A percentile compares a stretch with the other conserved stretches of the same genome.
Conservation (phyloP, 2,797 vertebrate species). For the Neostethus bicornis region DNA sequence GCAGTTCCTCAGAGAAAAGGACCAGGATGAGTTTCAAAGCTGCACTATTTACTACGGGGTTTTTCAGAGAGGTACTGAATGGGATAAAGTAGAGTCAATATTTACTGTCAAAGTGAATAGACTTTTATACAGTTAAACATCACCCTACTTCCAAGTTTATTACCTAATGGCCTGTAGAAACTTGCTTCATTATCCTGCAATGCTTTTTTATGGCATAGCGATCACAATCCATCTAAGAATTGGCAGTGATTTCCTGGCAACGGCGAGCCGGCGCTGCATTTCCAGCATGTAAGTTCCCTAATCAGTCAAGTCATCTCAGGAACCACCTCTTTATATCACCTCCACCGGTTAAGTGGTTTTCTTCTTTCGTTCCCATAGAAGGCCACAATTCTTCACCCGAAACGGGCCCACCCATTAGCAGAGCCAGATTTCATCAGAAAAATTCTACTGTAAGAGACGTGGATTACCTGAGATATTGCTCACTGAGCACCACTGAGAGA, state of each 20-base stretch:
- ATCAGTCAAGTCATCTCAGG: conserved; percentile 30
- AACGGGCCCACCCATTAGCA: conserved; percentile 47
- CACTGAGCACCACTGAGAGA: conserved; percentile 41
- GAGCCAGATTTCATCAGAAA: conserved; percentile 49
- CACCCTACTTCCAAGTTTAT: conserved; percentile 14
- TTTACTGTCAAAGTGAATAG: background rate
- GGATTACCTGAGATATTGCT: conserved; percentile 57
- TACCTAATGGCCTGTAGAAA: conserved; percentile 8
- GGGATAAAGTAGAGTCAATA: conserved; percentile 5
- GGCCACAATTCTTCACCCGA: conserved; percentile 30
- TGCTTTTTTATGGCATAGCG: conserved; percentile 16
- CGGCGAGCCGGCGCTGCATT: background rate
- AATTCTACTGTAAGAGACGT: conserved; percentile 49
- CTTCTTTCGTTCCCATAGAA: conserved; percentile 47
- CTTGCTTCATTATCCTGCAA: conserved; percentile 23
- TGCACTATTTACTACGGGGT: conserved; percentile 5
- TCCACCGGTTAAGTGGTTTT: conserved; percentile 34
- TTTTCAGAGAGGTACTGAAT: background rate
- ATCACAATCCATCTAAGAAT: conserved; percentile 18
- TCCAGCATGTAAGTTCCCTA: conserved; percentile 21
- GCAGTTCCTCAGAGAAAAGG: background rate
- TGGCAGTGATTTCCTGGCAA: conserved; percentile 28
- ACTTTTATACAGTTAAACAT: conserved; percentile 9
- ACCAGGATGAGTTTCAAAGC: conserved; percentile 9
- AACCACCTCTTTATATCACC: conserved; percentile 45